These are phyloP conservation scores for Aldabrachelys gigantea DNA, from an alignment of 2,113 vertebrate genomes.

Conservation along the genomic window DNA sequence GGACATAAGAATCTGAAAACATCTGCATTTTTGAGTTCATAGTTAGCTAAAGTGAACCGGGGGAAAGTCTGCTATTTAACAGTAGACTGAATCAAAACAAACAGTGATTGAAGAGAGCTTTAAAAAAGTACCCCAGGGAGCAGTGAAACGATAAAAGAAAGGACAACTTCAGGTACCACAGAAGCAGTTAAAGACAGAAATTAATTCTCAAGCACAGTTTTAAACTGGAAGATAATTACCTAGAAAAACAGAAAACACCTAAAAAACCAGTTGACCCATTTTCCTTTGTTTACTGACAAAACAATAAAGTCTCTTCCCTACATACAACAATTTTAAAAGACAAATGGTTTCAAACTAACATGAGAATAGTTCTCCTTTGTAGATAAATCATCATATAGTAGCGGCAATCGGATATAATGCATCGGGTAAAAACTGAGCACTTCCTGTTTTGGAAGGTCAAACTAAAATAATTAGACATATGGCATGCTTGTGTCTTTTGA, in stretches of 20 bases:
- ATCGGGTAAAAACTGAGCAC: neutral
- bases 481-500: neutral
- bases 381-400: conserved; percentile 29
- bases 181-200: conserved; percentile 18
- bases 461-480: neutral
- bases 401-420: conserved; percentile 9
- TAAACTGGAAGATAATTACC: neutral
- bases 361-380: neutral
- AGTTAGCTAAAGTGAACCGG: conserved; percentile 5
- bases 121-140: neutral
- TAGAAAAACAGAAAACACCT: neutral
- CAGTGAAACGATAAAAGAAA: neutral
- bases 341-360: neutral
- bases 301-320: conserved; percentile 4
- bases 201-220: neutral
- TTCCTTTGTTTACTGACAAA: neutral
- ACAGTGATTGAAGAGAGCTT: neutral
- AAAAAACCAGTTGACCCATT: neutral
- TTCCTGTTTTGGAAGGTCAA: neutral
- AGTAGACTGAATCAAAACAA: conserved; percentile 12
- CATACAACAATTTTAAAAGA: neutral
- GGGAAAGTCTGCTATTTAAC: neutral
- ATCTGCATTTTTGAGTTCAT: neutral
- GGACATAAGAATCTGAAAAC: neutral
- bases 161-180: neutral